A percentile compares a stretch with the other conserved stretches of the same genome.
These are phyloP conservation scores for Aphaenogaster ashmeadi DNA, from an alignment of 1,140 invertebrate species.

Conservation along the genomic window DNA sequence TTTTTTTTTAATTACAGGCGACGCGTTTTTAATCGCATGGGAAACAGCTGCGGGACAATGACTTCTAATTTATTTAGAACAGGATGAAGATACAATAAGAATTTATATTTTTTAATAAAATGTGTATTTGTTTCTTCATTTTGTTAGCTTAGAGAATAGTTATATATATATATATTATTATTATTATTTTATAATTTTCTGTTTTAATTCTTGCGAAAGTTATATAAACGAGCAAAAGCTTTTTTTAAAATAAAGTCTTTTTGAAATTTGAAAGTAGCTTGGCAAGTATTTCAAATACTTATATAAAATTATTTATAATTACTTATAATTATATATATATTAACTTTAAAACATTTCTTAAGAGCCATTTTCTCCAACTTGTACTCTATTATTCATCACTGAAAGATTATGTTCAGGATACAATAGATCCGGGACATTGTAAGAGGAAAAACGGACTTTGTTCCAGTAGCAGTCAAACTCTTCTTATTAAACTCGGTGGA, in stretches of 20 bases:
- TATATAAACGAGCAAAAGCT: neutral
- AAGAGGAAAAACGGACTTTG: neutral
- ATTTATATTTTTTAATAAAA: neutral
- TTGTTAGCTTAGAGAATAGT: neutral
- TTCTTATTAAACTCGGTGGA: constrained; percentile 9
- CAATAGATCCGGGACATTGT: neutral
- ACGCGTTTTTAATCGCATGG: constrained; percentile 29
- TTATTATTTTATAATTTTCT: neutral
- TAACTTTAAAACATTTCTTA: neutral
- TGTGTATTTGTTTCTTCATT: neutral
- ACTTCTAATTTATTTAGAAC: neutral
- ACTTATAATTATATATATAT: neutral
- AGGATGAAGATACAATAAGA: neutral
- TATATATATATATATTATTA: neutral
- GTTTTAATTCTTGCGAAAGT: neutral
- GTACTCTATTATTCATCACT: neutral
- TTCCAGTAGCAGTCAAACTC: constrained; percentile 6
- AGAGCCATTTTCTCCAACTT: neutral
- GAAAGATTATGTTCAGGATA: neutral
- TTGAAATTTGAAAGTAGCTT: too few species aligned
- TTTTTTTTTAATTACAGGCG: constrained; percentile 12
- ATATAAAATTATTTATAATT: neutral
- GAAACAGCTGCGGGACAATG: neutral
- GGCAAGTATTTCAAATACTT: neutral
- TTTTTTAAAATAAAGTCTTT: neutral